Conservation (phyloP, 2,113 vertebrate genomes). For the Rhadina sibilatrix region DNA sequence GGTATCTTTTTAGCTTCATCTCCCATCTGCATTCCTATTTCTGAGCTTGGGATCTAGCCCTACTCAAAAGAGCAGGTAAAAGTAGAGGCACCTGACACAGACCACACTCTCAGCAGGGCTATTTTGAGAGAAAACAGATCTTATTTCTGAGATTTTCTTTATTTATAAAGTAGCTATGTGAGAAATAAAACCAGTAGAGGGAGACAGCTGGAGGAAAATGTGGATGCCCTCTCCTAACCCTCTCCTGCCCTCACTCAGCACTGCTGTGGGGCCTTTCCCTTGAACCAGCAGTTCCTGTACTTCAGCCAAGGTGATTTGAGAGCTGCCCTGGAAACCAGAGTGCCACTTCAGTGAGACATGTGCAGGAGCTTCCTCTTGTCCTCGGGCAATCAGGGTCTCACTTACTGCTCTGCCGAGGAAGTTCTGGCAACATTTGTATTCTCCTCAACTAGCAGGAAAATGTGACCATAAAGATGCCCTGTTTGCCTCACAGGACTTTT, state of each 20-base stretch:
- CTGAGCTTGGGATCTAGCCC: background rate
- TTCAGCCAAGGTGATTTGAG: background rate
- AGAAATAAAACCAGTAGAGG: background rate
- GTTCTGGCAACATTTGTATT: background rate
- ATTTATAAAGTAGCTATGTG: background rate
- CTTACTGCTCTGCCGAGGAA: background rate
- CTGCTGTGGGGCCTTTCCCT: background rate
- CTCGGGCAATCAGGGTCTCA: background rate
- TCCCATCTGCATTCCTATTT: background rate
- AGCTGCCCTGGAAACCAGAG: background rate
- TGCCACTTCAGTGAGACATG: background rate
- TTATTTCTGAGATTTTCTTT: background rate
- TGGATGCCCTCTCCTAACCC: background rate
- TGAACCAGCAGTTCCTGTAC: background rate
- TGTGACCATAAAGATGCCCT: rapidly evolving
- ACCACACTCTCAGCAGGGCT: background rate
- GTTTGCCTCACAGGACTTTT: background rate
- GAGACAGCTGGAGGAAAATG: background rate
- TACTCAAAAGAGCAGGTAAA: background rate
- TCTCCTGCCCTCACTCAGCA: background rate
- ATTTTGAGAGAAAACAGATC: background rate
- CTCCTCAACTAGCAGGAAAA: background rate
- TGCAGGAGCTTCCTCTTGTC: background rate
- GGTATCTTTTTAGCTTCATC: background rate
- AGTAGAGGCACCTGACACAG: background rate